Evolutionary conservation across 2,113 vertebrate genomes (phyloP).

Genomic region (Motacilla tschutschensis): DNA sequence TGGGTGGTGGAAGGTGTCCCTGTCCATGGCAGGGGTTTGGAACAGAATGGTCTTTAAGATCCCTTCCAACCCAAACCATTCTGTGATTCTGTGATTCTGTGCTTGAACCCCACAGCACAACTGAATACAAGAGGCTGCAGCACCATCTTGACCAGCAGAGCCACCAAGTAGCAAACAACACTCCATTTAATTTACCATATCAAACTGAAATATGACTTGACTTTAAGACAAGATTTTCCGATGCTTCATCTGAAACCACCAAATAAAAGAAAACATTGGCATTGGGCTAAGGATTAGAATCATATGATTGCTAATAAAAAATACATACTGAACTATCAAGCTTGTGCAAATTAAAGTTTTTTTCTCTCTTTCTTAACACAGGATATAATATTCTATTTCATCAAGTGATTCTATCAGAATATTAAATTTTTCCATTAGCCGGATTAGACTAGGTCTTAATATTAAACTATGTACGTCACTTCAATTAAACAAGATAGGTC

Average conservation of each 20-base stretch:
- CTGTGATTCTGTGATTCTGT: not conserved
- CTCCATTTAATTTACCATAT: not conserved
- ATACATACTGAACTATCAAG: constrained; percentile 47
- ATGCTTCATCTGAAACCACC: not conserved
- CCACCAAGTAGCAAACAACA: not conserved
- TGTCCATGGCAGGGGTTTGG: not conserved
- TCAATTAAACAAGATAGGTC: constrained; percentile 37
- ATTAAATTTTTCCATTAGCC: constrained; percentile 63
- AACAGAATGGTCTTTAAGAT: not conserved
- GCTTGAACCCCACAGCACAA: rapidly evolving
- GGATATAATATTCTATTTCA: constrained; percentile 52
- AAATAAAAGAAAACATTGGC: constrained; percentile 35
- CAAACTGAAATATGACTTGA: not conserved
- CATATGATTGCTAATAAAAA: constrained; percentile 53
- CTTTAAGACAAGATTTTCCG: not conserved
- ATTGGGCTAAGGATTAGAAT: constrained; percentile 45
- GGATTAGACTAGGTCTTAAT: constrained; percentile 58
- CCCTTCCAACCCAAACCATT: rapidly evolving
- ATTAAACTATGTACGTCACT: constrained; percentile 39
- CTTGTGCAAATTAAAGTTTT: constrained; percentile 41
- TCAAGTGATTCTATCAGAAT: constrained; percentile 45
- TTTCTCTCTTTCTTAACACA: constrained; percentile 10
- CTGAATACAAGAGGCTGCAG: not conserved
- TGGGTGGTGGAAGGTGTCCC: rapidly evolving
- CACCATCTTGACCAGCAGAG: not conserved